phyloP scores from a whole-genome alignment of 2,113 vertebrate species.

The Pelmatolapia mariae region DNA sequence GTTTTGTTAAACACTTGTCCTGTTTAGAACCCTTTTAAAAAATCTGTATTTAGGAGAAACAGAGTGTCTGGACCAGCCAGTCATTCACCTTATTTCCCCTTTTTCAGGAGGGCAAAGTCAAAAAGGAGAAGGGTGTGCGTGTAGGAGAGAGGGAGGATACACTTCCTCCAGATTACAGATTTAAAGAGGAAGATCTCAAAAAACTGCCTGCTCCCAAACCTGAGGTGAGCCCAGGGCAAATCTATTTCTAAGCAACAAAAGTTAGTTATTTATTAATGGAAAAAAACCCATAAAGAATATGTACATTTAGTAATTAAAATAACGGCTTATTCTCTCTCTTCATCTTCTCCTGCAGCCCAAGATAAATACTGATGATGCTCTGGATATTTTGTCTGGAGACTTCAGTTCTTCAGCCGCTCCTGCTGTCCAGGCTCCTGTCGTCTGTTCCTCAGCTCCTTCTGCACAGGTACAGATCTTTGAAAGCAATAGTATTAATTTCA shows the following conservation, averaged over 20 bases:
- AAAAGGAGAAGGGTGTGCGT: constrained; percentile 53
- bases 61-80: background rate
- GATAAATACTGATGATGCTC: constrained; percentile 51
- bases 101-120: constrained; percentile 50
- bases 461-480: constrained; percentile 5
- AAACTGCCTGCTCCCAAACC: constrained; percentile 47
- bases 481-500: background rate
- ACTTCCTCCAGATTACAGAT: constrained; percentile 62
- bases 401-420: constrained; percentile 46
- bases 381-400: constrained; percentile 64
- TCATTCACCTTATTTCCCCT: background rate
- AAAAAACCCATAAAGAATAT: background rate
- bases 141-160: constrained; percentile 69
- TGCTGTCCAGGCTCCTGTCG: constrained; percentile 30
- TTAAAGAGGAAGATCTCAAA: constrained; percentile 30
- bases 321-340: background rate
- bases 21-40: background rate
- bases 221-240: constrained; percentile 36
- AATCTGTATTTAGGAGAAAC: background rate
- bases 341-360: constrained; percentile 38
- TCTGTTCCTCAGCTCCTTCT: constrained; percentile 6
- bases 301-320: background rate
- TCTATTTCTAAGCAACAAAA: background rate
- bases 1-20: rapidly evolving
- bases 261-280: background rate